phyloP scores from a whole-genome alignment of 2,888 invertebrate species.

The Baccha elongata region DNA sequence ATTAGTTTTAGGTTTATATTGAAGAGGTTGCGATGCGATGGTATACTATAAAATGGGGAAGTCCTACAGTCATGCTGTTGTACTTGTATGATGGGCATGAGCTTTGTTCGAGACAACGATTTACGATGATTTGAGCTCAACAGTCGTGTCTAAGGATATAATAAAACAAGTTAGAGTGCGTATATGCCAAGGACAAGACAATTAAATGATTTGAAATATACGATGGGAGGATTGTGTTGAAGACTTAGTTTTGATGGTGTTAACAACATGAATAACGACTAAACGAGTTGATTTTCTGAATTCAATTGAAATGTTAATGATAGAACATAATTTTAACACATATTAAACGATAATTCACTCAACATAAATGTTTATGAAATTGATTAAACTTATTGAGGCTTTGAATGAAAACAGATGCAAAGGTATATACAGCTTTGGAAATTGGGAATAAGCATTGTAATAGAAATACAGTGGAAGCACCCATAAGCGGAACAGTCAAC shows the following conservation, averaged over 20 bases:
- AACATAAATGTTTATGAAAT: not conserved
- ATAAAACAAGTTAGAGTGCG: slow-evolving; percentile 42
- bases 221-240: not conserved
- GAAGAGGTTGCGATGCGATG: not conserved
- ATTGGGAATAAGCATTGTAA: too few species aligned
- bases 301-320: not conserved
- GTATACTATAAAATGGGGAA: not conserved
- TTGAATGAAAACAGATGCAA: too few species aligned
- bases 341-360: slow-evolving; percentile 41
- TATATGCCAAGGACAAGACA: slow-evolving; percentile 47
- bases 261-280: slow-evolving; percentile 43
- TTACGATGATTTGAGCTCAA: slow-evolving; percentile 41
- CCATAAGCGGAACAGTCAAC: too few species aligned
- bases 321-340: not conserved
- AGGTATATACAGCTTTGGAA: too few species aligned
- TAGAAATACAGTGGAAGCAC: too few species aligned
- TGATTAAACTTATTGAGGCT: slow-evolving; percentile 42
- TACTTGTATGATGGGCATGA: slow-evolving; percentile 13
- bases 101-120: slow-evolving; percentile 28
- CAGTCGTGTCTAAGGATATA: slow-evolving; percentile 43
- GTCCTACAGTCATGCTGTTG: not conserved
- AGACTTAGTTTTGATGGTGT: slow-evolving; percentile 34
- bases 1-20: slow-evolving; percentile 60
- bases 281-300: slow-evolving; percentile 38
- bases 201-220: slow-evolving; percentile 43